Base-by-base conservation (phyloP, 92 coral and sea anemone genomes). In the Phenganax stokvisi region DNA sequence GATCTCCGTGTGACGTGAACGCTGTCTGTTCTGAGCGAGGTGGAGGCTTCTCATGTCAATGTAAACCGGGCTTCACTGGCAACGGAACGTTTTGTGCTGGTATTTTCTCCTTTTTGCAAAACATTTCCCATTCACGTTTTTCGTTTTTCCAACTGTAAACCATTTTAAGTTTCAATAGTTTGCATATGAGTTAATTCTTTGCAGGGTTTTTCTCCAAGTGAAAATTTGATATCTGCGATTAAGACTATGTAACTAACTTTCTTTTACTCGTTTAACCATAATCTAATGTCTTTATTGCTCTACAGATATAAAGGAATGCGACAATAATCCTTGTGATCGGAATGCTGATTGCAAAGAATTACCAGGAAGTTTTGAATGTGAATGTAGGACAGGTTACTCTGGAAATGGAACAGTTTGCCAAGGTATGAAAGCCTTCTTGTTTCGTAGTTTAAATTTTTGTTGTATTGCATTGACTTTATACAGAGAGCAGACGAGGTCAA, bases 71-170 rank as follows among this genome's bases (percentile, higher is more conserved):
- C 37, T 81, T 56, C 62, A 76, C 71, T 29, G 86, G 89, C 4
- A 82, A 85, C 72, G 88, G 88, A 71, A 55, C 66, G 52, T 54
- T 51, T 56, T 85, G 88, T 69, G n/a, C 68, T 30, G 88, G 85
- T 85, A 58, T 12, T 78, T 37, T 37, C 5, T 5, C 47, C 47
- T 37, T 37, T 37, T 37, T 37, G 47, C 47, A 37, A 37, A 37
- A 37, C 5, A 37, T 37, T 63, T 2, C 29, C 0, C 29, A 61
- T 61, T 7, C 20, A 60, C 66, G 25, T 20, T 20, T 20, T 20
- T 20, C 47, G 5, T 37, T 37, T 1, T 37, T 37, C 47, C 47
- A 2, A 37, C 47, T 37, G 47, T 37, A 37, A 37, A 37, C 47
- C 47, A 37, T 37, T 37, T 37, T 37, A 37, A 37, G 3, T 37